phyloP scores from a whole-genome alignment of 35 echinoderm and acorn worm species.

The Heliocidaris tuberculata region DNA sequence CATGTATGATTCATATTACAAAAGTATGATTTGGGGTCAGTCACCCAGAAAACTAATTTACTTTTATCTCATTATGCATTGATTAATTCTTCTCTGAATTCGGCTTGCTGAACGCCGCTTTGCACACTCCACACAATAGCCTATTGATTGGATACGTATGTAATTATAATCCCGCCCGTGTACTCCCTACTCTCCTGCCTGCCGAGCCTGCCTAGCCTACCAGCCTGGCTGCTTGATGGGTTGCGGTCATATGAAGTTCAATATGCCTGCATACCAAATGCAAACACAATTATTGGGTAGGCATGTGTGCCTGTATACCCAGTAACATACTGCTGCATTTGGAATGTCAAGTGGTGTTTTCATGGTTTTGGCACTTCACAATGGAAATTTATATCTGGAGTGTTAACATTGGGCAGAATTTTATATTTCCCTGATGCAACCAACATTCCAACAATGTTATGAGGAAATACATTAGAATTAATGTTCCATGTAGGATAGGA shows the following conservation, averaged over 20 bases:
- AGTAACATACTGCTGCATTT: background rate
- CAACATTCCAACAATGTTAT: background rate
- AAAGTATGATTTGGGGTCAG: conserved; percentile 3
- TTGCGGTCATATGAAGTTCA: background rate
- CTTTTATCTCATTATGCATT: conserved; percentile 12
- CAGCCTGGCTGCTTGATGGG: background rate
- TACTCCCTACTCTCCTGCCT: background rate
- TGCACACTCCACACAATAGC: background rate
- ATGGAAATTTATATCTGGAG: background rate
- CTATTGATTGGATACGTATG: background rate
- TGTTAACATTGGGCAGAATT: background rate
- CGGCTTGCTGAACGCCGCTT: background rate
- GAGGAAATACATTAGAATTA: background rate
- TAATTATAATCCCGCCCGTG: conserved; percentile 1
- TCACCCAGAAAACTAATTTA: conserved; percentile 4
- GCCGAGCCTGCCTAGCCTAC: background rate
- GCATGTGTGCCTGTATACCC: background rate
- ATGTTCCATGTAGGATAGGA: background rate
- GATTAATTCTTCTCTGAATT: background rate
- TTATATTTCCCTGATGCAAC: background rate
- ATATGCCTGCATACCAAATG: background rate
- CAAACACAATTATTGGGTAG: background rate
- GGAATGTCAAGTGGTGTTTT: conserved; percentile 2
- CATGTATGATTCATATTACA: background rate
- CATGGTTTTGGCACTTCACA: background rate